phyloP scores from a whole-genome alignment of 2,113 vertebrate species.

The Opisthocomus hoazin region DNA sequence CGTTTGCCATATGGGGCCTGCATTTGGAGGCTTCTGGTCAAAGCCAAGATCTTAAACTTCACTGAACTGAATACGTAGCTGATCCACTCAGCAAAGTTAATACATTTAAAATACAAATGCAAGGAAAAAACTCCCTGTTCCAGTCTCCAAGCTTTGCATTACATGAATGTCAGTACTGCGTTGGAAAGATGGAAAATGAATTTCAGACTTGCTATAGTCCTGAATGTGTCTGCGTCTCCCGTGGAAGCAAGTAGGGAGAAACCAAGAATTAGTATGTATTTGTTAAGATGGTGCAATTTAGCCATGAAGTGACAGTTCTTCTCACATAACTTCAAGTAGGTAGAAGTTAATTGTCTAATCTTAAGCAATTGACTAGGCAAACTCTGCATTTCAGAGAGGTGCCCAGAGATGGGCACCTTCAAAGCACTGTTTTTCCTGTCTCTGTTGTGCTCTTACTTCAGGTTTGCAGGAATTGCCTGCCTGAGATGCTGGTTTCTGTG shows the following conservation, averaged over 20 bases:
- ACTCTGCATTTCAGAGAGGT: not conserved
- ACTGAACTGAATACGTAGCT: not conserved
- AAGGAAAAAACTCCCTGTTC: not conserved
- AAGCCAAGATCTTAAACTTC: not conserved
- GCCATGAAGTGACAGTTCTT: not conserved
- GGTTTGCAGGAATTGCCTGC: not conserved
- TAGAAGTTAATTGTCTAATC: not conserved
- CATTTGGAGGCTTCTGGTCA: not conserved
- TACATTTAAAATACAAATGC: not conserved
- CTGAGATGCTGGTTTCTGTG: not conserved
- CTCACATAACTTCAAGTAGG: not conserved
- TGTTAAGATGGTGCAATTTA: not conserved
- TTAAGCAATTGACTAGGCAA: not conserved
- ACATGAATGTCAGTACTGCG: not conserved
- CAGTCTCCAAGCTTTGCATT: not conserved
- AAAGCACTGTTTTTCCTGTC: not conserved
- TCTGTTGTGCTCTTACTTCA: not conserved
- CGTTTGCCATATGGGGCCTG: not conserved
- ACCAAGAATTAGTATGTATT: not conserved
- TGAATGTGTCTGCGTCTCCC: not conserved
- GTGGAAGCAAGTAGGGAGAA: not conserved
- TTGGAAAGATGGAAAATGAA: not conserved
- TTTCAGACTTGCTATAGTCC: not conserved
- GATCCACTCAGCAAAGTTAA: not conserved
- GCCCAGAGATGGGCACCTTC: not conserved